These are phyloP conservation scores for Atopsyche davidsoni DNA, from an alignment of 1,140 invertebrate species.

Conservation along the genomic window DNA sequence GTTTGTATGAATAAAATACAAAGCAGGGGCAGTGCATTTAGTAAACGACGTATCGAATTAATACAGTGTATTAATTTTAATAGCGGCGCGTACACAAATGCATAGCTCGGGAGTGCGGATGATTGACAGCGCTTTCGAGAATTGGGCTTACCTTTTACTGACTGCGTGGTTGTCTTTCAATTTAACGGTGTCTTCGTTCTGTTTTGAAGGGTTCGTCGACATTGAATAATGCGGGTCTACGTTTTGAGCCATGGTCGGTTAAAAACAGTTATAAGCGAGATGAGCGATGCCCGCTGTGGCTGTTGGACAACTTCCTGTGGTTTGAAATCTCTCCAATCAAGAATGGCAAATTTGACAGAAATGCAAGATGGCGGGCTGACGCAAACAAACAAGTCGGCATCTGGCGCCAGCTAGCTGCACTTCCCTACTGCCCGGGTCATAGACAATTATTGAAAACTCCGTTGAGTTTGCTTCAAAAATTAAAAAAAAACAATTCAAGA, in stretches of 20 bases:
- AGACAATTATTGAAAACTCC: too few relatives aligned
- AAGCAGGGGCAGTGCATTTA: too few relatives aligned
- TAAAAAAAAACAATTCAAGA: too few relatives aligned
- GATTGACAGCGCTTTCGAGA: neutral
- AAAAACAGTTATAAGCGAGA: slow-evolving; percentile 32
- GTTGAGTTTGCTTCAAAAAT: too few relatives aligned
- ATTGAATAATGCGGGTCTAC: slow-evolving; percentile 69
- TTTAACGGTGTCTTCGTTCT: slow-evolving; percentile 64
- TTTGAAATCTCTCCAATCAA: slow-evolving; percentile 36
- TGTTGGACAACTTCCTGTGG: slow-evolving; percentile 41
- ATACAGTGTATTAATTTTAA: too few relatives aligned
- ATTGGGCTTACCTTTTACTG: slow-evolving; percentile 66
- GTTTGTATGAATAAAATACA: too few relatives aligned
- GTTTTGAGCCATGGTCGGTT: slow-evolving; percentile 69
- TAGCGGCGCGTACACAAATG: too few relatives aligned
- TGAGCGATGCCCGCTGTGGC: slow-evolving; percentile 39
- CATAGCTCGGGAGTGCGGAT: too few relatives aligned
- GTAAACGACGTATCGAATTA: too few relatives aligned
- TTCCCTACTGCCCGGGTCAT: too few relatives aligned
- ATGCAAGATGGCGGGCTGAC: slow-evolving; percentile 39
- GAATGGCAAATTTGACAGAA: slow-evolving; percentile 42
- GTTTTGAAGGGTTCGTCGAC: slow-evolving; percentile 60
- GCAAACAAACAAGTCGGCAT: too few relatives aligned
- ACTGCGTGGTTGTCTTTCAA: slow-evolving; percentile 79
- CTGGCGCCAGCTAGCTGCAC: too few relatives aligned